These are phyloP conservation scores for Arenicola marina DNA, from an alignment of 2,888 invertebrate species.

Conservation along the genomic window DNA sequence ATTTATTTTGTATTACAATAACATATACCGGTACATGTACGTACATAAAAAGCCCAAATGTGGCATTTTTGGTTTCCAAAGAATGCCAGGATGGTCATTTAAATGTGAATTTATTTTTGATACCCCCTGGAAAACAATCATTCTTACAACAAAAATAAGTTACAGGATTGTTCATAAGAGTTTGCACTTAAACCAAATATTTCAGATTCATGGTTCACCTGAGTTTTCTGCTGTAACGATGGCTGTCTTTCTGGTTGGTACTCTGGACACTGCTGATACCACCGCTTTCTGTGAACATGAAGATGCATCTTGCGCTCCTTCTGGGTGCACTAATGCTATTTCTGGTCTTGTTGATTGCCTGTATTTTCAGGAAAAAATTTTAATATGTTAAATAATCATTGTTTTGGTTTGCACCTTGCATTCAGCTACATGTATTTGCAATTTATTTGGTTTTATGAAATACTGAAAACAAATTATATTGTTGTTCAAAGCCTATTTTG, in stretches of 20 bases:
- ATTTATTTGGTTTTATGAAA: background rate
- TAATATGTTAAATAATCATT: background rate
- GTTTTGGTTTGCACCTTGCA: background rate
- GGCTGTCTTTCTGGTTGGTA: constrained; percentile 75
- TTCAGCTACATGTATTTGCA: background rate
- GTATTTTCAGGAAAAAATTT: constrained; percentile 11
- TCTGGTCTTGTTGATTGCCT: constrained; percentile 88
- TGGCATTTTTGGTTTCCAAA: too few species aligned
- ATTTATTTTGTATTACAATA: too few species aligned
- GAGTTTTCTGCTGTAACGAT: constrained; percentile 89
- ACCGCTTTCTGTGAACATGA: constrained; percentile 75
- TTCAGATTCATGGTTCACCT: constrained; percentile 49
- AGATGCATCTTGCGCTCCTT: constrained; percentile 69
- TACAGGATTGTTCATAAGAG: background rate
- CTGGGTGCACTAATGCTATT: constrained; percentile 57
- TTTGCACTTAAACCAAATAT: background rate
- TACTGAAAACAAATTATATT: background rate
- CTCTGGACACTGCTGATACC: constrained; percentile 76
- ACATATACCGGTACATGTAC: too few species aligned
- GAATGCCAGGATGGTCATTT: too few species aligned
- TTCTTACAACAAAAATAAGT: background rate
- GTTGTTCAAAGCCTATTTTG: too few species aligned
- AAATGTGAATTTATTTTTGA: too few species aligned
- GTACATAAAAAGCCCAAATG: too few species aligned
- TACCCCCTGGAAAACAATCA: background rate